A percentile compares a stretch with the other conserved stretches of the same genome.
Evolutionary conservation across 2,797 vertebrate genomes (phyloP).

Genomic region (Argyrosomus regius): DNA sequence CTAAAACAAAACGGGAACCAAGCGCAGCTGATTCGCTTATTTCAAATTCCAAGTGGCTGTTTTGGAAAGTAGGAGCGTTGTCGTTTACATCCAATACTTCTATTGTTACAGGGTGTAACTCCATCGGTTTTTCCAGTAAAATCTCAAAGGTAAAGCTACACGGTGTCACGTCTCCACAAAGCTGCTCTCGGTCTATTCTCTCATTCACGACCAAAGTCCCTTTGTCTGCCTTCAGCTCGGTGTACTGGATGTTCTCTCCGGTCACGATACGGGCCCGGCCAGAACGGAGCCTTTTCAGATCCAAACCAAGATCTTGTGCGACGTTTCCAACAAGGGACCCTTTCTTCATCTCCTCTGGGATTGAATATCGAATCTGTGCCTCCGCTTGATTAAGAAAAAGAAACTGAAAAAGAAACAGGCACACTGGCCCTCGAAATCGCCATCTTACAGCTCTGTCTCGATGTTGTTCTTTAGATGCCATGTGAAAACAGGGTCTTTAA

Average conservation of each 20-base stretch:
- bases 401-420: constrained; percentile 37
- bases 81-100: too few relatives aligned
- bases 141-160: constrained; percentile 79
- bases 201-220: constrained; percentile 76
- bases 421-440: constrained; percentile 17
- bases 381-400: constrained; percentile 32
- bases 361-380: constrained; percentile 77
- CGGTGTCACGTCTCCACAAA: constrained; percentile 73
- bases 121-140: constrained; percentile 77
- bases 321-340: constrained; percentile 76
- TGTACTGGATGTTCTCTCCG: constrained; percentile 69
- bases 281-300: constrained; percentile 67
- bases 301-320: constrained; percentile 73
- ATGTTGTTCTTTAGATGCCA: constrained; percentile 37
- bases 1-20: constrained; percentile 68
- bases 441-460: constrained; percentile 28
- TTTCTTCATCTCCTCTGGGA: constrained; percentile 78
- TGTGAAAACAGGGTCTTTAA: background rate
- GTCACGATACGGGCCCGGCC: constrained; percentile 76
- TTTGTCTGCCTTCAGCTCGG: constrained; percentile 75
- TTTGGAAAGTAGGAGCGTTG: too few relatives aligned
- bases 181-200: constrained; percentile 80
- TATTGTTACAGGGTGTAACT: constrained; percentile 52
- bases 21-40: constrained; percentile 70
- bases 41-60: constrained; percentile 68